These are phyloP conservation scores for Porites cylindrica DNA, from an alignment of 92 coral and sea anemone species.

Conservation along the genomic window DNA sequence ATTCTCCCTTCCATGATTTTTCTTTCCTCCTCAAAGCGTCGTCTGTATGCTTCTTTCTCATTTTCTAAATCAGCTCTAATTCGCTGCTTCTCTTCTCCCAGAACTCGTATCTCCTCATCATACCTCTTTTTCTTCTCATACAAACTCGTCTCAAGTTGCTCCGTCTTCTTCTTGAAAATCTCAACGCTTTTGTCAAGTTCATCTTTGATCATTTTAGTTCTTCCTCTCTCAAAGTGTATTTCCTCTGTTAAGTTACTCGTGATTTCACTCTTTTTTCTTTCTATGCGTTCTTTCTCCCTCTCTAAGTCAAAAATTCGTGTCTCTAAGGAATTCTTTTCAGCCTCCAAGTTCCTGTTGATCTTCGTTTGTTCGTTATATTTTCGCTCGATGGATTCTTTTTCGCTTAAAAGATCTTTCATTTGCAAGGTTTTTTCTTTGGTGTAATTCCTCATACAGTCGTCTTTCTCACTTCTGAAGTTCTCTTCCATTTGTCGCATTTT, in stretches of 20 bases:
- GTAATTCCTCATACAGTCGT: constrained; percentile 68
- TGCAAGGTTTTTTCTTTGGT: constrained; percentile 77
- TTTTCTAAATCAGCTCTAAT: constrained; percentile 61
- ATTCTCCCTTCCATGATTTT: constrained; percentile 29
- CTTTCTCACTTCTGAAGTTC: constrained; percentile 77
- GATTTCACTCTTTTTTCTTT: constrained; percentile 17
- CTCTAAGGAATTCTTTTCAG: constrained; percentile 64
- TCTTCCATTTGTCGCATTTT: constrained; percentile 87
- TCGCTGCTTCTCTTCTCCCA: constrained; percentile 66
- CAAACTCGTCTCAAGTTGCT: constrained; percentile 66
- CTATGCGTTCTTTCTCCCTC: constrained; percentile 30
- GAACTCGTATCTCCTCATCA: constrained; percentile 60
- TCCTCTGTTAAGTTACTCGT: constrained; percentile 43
- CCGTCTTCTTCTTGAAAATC: constrained; percentile 64
- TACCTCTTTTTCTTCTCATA: constrained; percentile 52
- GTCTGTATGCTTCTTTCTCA: constrained; percentile 57
- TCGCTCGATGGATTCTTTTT: constrained; percentile 66
- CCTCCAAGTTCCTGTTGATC: constrained; percentile 62
- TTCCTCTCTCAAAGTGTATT: constrained; percentile 51
- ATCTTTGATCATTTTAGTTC: constrained; percentile 41
- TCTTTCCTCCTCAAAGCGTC: constrained; percentile 67
- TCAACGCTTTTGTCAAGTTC: constrained; percentile 53
- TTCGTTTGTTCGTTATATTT: constrained; percentile 66
- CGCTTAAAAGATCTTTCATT: constrained; percentile 65
- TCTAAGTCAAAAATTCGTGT: constrained; percentile 31